Percentiles rank a stretch among this genome's conserved stretches.
phyloP scores from a whole-genome alignment of 2,113 vertebrate species.

The Chlorodrepanis virens region DNA sequence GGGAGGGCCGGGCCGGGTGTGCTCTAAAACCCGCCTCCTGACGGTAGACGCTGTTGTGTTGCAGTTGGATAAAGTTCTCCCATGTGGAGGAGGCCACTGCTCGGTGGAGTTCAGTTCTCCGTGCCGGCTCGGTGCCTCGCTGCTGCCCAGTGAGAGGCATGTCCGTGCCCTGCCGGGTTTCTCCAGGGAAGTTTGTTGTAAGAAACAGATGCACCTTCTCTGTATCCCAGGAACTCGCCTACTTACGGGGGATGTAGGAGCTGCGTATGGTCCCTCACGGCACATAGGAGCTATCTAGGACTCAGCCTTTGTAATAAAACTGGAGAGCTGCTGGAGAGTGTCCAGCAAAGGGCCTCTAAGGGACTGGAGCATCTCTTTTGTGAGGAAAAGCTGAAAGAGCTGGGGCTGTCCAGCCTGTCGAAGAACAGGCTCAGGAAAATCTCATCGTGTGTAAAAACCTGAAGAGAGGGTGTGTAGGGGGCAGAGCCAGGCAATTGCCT shows the following conservation, averaged over 20 bases:
- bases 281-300: neutral
- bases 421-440: neutral
- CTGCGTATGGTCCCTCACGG: neutral
- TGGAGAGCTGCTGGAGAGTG: neutral
- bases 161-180: too few relatives aligned
- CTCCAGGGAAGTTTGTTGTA: neutral
- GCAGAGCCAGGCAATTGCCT: neutral
- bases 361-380: neutral
- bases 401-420: neutral
- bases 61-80: accelerated
- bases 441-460: neutral
- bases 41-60: accelerated
- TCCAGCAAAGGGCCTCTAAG: neutral
- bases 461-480: neutral
- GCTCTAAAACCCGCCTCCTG: accelerated
- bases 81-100: too few relatives aligned
- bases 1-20: accelerated
- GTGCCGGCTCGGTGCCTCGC: neutral
- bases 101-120: too few relatives aligned
- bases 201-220: too few relatives aligned
- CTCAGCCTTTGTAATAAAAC: neutral
- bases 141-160: neutral
- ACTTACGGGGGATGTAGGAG: accelerated
- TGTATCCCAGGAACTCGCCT: neutral
- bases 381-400: neutral